A percentile compares a stretch with the other conserved stretches of the same genome.
These are phyloP conservation scores for Porites divaricata DNA, from an alignment of 92 coral and sea anemone genomes.

Conservation along the genomic window DNA sequence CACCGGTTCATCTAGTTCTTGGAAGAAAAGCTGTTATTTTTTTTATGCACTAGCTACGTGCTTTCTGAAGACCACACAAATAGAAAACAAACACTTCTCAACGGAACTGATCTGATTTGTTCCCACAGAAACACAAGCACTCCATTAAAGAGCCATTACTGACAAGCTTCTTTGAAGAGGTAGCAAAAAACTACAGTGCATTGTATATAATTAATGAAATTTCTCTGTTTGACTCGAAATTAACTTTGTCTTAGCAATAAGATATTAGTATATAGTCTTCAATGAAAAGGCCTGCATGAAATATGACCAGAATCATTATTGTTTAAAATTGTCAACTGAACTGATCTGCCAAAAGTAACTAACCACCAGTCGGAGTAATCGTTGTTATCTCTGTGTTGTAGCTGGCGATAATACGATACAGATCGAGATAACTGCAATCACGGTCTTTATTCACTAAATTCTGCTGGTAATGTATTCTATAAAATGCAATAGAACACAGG, in stretches of 20 bases:
- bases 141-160: neutral
- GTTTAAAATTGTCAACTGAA: neutral
- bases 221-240: neutral
- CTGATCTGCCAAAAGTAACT: neutral
- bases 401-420: neutral
- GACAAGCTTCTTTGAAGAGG: conserved; percentile 19
- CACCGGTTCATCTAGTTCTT: neutral
- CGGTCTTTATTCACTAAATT: neutral
- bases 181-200: neutral
- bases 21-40: neutral
- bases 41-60: neutral
- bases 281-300: neutral
- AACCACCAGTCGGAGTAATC: neutral
- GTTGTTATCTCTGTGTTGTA: neutral
- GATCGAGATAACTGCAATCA: neutral
- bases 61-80: conserved; percentile 14
- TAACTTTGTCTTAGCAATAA: neutral
- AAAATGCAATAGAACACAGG: too few relatives aligned
- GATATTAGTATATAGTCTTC: neutral
- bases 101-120: conserved; percentile 10
- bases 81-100: conserved; percentile 11
- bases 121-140: conserved; percentile 2
- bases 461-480: too few relatives aligned
- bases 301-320: neutral
- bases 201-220: neutral